Base-by-base conservation (phyloP, 2,113 vertebrate species). In the Etheostoma spectabile region DNA sequence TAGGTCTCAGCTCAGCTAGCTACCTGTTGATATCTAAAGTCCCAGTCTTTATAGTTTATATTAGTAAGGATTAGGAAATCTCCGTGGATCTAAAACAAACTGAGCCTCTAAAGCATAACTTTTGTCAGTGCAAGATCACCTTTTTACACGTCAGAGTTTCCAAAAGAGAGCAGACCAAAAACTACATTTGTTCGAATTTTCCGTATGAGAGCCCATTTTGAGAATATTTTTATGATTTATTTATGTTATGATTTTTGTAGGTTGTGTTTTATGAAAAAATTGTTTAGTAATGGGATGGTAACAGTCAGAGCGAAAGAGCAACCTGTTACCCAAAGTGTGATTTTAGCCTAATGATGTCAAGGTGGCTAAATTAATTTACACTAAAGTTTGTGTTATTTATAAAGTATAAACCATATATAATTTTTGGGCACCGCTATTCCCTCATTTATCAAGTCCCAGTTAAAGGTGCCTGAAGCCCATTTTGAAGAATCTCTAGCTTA, bases 1-100 rank as follows among this genome's bases (percentile, higher is more conserved):
- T 21, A 63, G 60, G 53, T 64, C 80, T 69, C 56, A 16, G 56
- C 52, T 74, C 59, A 61, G 80, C 84, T 74, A 94, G 27, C 27
- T 27, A 27, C 92, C 89, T 93, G 93, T 93, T 93, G 92, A 92
- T 89, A 55, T 64, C 24, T 4, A 45, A 33, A 73, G 48, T 57
- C 51, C n/a, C 82, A 57, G 38, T 71, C 55, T 62, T 42, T 12
- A 71, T 38, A 51, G 53, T 69, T 49, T 75, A 38, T 81, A 64
- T 70, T 61, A 38, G 62, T 8, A 38, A n/a, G 6, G 12, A 38
- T 8, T 14, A 70, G 83, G 67, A 79, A 88, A 52, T 65, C 27
- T 30, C 49, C 27, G 3, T 33, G 24, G 19, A 67, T 70, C 5
- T 35, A 4, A 48, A 69, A 74, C 53, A 30, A 24, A 56, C 16